Base-by-base conservation (phyloP, 2,888 invertebrate species). In the Pterostichus madidus region DNA sequence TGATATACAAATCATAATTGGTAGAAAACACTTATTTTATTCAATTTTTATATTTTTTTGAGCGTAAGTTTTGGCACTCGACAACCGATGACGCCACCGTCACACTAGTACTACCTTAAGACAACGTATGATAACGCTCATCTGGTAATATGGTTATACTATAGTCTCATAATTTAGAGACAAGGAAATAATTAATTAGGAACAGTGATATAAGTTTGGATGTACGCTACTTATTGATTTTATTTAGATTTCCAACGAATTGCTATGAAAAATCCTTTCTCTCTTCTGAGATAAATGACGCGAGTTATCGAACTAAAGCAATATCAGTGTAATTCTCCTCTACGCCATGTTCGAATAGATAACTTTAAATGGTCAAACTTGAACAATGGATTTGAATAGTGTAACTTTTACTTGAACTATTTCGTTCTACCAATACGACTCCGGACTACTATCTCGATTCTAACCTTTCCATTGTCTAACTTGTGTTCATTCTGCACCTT, bases 311-410 rank as follows among this genome's bases (percentile, higher is more conserved):
- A 81, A 81, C 73, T 81, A 44, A 56, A 46, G 59, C 61, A 81
- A 81, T 81, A 73, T 73, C 80, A 46, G 46, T 49, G 82, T 80
- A 73, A 80, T 80, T 53, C 39, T 59, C 35, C 46, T 46, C 49
- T 2, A 17, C 46, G 59, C 53, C 4, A 32, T n/a, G 39, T 44
- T 15, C 46, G 64, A 76, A 64, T 46, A 64, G 75, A 76, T 77
- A 83, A 83, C 52, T 83, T 76, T 83, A 77, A 83, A 83, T 83
- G 83, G 83, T 76, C 64, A 77, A 83, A 83, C 77, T 83, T 83
- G 53, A 77, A 83, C 83, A 64, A 64, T 83, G 77, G 77, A 83
- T 83, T 77, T 76, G 52, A 83, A 77, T 76, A 77, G 83, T 24
- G 61, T 59, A 81, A 81, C 75, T 81, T 81, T 81, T 81, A 73